phyloP scores from a whole-genome alignment of 2,113 vertebrate genomes.

The Microcebus griseorufus region DNA sequence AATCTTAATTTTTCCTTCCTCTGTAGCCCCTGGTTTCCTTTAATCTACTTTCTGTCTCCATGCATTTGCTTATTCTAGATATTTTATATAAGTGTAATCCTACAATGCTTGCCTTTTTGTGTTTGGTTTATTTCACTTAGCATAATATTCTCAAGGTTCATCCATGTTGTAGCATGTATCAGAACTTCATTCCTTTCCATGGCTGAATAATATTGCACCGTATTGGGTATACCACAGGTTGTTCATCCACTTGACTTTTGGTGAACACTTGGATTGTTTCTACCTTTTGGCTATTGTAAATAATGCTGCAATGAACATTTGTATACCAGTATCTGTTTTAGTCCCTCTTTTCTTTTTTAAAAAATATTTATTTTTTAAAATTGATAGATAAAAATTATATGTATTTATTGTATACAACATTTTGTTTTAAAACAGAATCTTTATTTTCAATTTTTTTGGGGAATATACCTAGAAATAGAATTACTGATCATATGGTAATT shows the following conservation, averaged over 20 bases:
- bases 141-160: neutral
- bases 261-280: neutral
- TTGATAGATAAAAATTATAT: neutral
- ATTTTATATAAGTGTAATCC: neutral
- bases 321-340: neutral
- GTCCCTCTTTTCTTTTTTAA: neutral
- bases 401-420: neutral
- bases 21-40: neutral
- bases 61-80: neutral
- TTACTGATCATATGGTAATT: neutral
- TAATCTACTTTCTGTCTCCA: neutral
- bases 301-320: neutral
- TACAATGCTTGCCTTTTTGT: neutral
- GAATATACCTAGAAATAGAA: neutral
- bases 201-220: neutral
- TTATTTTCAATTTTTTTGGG: neutral
- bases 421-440: neutral
- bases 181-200: neutral
- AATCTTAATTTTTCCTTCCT: neutral
- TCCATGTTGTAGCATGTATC: neutral
- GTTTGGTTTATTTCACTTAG: neutral
- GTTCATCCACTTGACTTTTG: neutral
- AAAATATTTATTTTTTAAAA: neutral
- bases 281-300: neutral
- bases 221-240: neutral